Percentiles rank a stretch among this genome's conserved stretches.
phyloP scores from a whole-genome alignment of 1,140 invertebrate species.

The Dolichoris vasculosae region DNA sequence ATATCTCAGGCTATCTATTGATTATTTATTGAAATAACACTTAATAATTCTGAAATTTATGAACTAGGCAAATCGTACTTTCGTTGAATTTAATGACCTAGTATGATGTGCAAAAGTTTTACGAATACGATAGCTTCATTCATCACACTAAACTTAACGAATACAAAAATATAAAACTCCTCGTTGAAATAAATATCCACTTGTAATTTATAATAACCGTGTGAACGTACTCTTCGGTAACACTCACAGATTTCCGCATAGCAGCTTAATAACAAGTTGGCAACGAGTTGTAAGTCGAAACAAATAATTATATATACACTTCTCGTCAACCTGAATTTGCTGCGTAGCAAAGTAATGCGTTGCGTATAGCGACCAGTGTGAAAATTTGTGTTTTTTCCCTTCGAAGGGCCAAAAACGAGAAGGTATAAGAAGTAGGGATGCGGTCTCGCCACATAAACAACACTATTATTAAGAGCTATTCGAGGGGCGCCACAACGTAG shows the following conservation, averaged over 20 bases:
- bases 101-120: not conserved
- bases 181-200: not conserved
- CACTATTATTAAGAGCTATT: conserved; percentile 30
- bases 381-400: conserved; percentile 18
- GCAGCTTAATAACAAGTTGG: conserved; percentile 2
- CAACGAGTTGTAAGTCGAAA: not conserved
- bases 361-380: not conserved
- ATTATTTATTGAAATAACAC: not conserved
- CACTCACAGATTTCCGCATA: not conserved
- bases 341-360: not conserved
- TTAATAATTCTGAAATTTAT: not conserved
- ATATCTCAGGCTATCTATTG: not conserved
- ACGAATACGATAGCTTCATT: not conserved
- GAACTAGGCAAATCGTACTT: not conserved
- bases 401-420: not conserved
- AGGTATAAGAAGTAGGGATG: not conserved
- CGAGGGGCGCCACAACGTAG: not conserved
- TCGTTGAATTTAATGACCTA: not conserved
- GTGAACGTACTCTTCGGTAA: not conserved
- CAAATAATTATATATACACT: not conserved
- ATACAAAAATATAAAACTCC: not conserved
- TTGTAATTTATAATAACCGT: not conserved
- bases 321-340: not conserved
- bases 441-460: not conserved
- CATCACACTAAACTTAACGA: not conserved